These are phyloP conservation scores for Cotesia vestalis DNA, from an alignment of 1,140 invertebrate species.

Conservation along the genomic window DNA sequence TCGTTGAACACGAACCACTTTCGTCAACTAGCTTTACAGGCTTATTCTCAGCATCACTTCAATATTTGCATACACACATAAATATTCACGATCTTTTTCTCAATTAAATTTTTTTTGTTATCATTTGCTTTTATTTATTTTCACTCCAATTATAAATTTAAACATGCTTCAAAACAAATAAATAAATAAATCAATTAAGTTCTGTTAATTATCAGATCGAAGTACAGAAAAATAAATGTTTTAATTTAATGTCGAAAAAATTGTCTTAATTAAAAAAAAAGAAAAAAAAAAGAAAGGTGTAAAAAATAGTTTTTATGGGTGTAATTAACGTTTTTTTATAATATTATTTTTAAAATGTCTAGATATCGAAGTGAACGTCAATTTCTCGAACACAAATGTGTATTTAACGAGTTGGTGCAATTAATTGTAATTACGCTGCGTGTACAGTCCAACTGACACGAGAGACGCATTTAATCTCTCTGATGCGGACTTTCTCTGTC, in stretches of 20 bases:
- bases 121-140: not conserved
- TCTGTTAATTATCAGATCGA: too few species aligned
- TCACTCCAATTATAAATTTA: too few species aligned
- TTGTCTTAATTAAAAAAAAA: too few species aligned
- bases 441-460: constrained; percentile 29
- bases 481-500: constrained; percentile 7
- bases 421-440: constrained; percentile 34
- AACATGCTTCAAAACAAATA: too few species aligned
- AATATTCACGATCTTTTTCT: constrained; percentile 1
- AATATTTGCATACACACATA: too few species aligned
- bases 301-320: too few species aligned
- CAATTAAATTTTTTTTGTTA: constrained; percentile 2
- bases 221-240: too few species aligned
- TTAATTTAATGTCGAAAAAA: too few species aligned
- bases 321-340: not conserved
- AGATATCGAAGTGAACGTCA: constrained; percentile 5
- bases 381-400: constrained; percentile 1
- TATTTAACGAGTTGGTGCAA: constrained; percentile 29
- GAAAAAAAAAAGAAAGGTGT: too few species aligned
- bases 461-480: constrained; percentile 30
- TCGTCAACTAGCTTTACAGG: too few species aligned
- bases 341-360: not conserved
- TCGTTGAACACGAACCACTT: constrained; percentile 11
- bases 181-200: too few species aligned
- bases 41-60: too few species aligned